Evolutionary conservation across 2,113 vertebrate species (phyloP), one percentile per base, ranked within the genome.

Genomic region (Eptatretus burgeri): DNA sequence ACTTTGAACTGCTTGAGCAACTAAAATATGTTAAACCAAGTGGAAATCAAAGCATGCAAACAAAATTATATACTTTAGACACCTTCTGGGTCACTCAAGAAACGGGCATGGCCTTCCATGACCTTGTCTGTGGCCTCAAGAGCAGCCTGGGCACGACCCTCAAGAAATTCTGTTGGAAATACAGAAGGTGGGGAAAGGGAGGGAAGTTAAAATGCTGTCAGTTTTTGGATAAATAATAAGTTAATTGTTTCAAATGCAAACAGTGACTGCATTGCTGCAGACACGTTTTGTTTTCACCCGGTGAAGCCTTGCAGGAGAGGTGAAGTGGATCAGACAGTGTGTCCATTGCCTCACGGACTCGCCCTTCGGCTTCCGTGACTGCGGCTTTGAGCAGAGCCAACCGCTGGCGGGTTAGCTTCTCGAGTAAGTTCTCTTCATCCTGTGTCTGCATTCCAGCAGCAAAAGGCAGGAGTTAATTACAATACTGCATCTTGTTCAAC

Each of bases 271-370:
- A 5, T 41, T 41, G 27, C 27, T 41, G 27, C 27, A 41, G 27
- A 41, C 27, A 7, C 7, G 27, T 41, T 41, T 41, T 41, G 27
- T 41, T 41, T 41, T 68, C 65, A 88, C 91, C 89, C 56, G 87
- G 79, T 0, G 91, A 88, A 66, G 84, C 76, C 0, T 79, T 83
- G 69, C 85, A 88, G 76, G 83, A 74, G 69, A 82, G 72, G 69
- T 91, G 85, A 10, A 78, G 51, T 0, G 86, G 84, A 69, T 94
- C 81, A 1, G 94, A 81, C 1, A 93, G 72, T 67, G 71, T 79
- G 51, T 69, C 51, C 60, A 98, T 74, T 1, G 84, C 78, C 13
- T 87, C 86, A 69, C 74, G 79, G n/a, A 98, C 70, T 67, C 85
- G 79, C 63, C 63, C 71, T 71, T 84, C 73, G 0, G 79, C 84